These are phyloP conservation scores for Galeopterus variegatus DNA, from an alignment of 2,113 vertebrate species.

Conservation along the genomic window DNA sequence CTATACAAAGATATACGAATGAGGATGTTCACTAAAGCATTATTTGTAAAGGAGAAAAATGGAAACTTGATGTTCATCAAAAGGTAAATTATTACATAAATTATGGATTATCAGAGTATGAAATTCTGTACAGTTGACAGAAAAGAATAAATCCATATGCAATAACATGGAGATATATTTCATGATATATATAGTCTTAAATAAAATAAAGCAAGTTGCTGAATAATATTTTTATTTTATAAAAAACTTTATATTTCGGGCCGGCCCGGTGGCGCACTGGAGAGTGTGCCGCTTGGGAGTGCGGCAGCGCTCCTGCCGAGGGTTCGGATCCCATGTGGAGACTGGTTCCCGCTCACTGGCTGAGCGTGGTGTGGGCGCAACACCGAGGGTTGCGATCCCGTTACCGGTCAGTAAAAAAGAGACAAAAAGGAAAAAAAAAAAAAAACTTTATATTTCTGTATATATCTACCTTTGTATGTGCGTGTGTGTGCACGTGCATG, in stretches of 20 bases:
- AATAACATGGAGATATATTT: background rate
- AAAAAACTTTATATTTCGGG: background rate
- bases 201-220: background rate
- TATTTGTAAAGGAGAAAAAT: background rate
- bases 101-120: background rate
- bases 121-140: background rate
- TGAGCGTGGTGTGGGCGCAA: no score
- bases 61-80: background rate
- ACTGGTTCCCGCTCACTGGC: no score
- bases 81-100: background rate
- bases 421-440: no score
- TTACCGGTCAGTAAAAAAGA: no score
- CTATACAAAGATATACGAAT: background rate
- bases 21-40: background rate
- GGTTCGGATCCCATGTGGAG: no score
- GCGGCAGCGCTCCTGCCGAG: no score
- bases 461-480: background rate
- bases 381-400: no score
- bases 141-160: background rate
- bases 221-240: background rate
- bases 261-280: no score
- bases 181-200: background rate
- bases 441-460: background rate
- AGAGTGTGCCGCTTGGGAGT: no score
- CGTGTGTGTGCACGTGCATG: no score